Base-by-base conservation (phyloP, 2,888 invertebrate genomes). In the Synanthedon tipuliformis region DNA sequence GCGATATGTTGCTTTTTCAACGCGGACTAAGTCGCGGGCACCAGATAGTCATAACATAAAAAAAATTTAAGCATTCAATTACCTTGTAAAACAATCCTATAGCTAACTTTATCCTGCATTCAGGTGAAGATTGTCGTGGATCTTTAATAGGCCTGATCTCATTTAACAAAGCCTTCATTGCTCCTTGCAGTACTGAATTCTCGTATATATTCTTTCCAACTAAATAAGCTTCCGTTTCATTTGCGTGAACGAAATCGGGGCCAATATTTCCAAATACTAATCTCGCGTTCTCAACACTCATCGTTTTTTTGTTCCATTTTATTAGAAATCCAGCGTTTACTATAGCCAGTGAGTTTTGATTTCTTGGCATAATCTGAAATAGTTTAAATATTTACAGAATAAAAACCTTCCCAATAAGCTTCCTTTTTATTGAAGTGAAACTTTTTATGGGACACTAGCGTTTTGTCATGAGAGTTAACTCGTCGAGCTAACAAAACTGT, bases 61-160 rank as follows among this genome's bases (percentile, higher is more conserved):
- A 23, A 23, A 23, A 4, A 4, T 45, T n/a, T n/a, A 13, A 27
- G 8, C 7, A 27, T 27, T 8, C 27, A 27, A 55, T 66, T 72
- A 92, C 94, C 89, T 95, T 96, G 71, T 95, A 96, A 64, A 96
- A 92, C 2, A 96, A 79, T 13, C 92, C 89, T 53, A 92, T 81
- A 0, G 95, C 93, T 27, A 96, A 74, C 50, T 89, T 89, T 65
- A 90, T 92, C 18, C 95, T 88, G 62, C 91, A 93, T 50, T 87
- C 88, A 0, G 92, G 90, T 0, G 91, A 88, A 0, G 92, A 90
- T 65, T 94, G 92, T 0, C 93, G 91, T 1, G 91, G 86, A 41
- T 89, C 81, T 41, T 86, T 75, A 55, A 91, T 90, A 0, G 95
- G 92, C 3, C 79, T 63, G 0, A 96, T 60, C 72, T 95, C 94